Percentiles rank a stretch among this genome's conserved stretches.
phyloP scores from a whole-genome alignment of 2,888 invertebrate genomes.

The Leucoptera coffeella region DNA sequence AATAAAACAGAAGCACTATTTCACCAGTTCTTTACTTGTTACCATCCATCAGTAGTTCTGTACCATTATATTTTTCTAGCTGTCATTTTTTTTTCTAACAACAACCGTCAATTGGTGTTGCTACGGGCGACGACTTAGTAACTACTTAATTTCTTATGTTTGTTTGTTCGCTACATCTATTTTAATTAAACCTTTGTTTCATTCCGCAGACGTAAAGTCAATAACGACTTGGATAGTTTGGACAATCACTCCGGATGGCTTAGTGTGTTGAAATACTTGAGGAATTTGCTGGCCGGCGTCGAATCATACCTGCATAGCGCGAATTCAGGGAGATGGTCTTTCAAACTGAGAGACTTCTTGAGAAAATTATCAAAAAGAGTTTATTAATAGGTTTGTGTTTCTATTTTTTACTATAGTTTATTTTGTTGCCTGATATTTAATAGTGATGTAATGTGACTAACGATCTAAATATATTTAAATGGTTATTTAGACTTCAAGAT shows the following conservation, averaged over 20 bases:
- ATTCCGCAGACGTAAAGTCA: slow-evolving; percentile 26
- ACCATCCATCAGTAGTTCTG: too few relatives aligned
- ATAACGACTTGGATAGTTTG: slow-evolving; percentile 57
- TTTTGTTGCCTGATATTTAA: background rate
- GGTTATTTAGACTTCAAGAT: too few relatives aligned
- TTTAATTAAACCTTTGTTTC: background rate
- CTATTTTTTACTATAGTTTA: background rate
- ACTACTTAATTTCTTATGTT: background rate
- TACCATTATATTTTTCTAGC: too few relatives aligned
- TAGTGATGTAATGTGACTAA: too few relatives aligned
- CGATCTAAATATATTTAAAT: too few relatives aligned
- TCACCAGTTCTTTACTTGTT: too few relatives aligned
- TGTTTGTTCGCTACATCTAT: background rate
- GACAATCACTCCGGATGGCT: slow-evolving; percentile 61
- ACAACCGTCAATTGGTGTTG: too few relatives aligned
- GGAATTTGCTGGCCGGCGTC: slow-evolving; percentile 73
- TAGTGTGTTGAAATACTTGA: slow-evolving; percentile 65
- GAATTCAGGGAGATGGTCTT: slow-evolving; percentile 77
- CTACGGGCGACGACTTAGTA: too few relatives aligned
- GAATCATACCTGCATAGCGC: slow-evolving; percentile 89
- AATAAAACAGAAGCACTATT: too few relatives aligned
- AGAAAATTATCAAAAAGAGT: slow-evolving; percentile 61
- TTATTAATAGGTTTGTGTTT: slow-evolving; percentile 47
- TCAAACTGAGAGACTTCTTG: slow-evolving; percentile 60
- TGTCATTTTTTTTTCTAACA: too few relatives aligned